phyloP scores from a whole-genome alignment of 2,113 vertebrate species.

The Aphyosemion australe region DNA sequence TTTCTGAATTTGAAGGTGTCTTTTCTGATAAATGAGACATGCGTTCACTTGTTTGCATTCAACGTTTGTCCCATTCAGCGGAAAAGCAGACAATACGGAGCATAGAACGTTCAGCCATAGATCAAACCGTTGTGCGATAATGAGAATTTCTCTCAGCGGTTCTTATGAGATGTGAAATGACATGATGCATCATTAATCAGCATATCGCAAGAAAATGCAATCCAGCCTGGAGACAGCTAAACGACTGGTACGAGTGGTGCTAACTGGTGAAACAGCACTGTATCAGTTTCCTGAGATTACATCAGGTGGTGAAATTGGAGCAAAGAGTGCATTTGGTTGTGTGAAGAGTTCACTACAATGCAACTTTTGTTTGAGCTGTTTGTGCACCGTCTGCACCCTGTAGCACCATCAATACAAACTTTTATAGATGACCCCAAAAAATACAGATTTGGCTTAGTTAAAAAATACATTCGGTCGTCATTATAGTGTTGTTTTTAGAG shows the following conservation, averaged over 20 bases:
- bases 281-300: slow-evolving; percentile 68
- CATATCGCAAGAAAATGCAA: slow-evolving; percentile 73
- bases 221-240: slow-evolving; percentile 60
- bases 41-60: slow-evolving; percentile 15
- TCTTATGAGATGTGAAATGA: slow-evolving; percentile 60
- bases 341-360: slow-evolving; percentile 26
- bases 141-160: slow-evolving; percentile 51
- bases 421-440: too few species aligned
- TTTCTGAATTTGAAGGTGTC: not conserved
- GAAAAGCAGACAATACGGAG: slow-evolving; percentile 7
- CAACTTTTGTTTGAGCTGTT: slow-evolving; percentile 42
- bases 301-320: slow-evolving; percentile 61
- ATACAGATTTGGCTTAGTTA: too few species aligned
- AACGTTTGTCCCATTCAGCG: slow-evolving; percentile 10
- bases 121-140: slow-evolving; percentile 55
- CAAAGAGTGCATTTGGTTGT: slow-evolving; percentile 21
- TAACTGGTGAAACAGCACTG: slow-evolving; percentile 50
- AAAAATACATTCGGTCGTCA: not conserved
- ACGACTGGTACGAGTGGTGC: slow-evolving; percentile 40
- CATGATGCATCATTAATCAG: slow-evolving; percentile 74
- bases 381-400: slow-evolving; percentile 20
- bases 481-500: not conserved
- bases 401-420: slow-evolving; percentile 14
- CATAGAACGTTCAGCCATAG: slow-evolving; percentile 30
- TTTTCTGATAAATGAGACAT: not conserved